A percentile compares a stretch with the other conserved stretches of the same genome.
phyloP scores from a whole-genome alignment of 2,888 invertebrate species.

The Nycteola revayana region DNA sequence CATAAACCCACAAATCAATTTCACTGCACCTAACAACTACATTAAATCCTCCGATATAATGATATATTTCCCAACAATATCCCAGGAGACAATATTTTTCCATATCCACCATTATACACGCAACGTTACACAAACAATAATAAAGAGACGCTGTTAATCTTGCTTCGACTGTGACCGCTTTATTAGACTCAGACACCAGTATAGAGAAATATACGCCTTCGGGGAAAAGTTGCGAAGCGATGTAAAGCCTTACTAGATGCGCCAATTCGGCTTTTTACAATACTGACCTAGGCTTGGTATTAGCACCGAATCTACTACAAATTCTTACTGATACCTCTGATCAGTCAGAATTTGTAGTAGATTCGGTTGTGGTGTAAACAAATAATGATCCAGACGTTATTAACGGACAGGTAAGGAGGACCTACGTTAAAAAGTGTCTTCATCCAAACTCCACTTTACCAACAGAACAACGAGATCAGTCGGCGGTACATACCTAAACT shows the following conservation, averaged over 20 bases:
- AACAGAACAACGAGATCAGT: too few species aligned
- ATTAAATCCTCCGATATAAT: slow-evolving; percentile 21
- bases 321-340: too few species aligned
- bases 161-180: slow-evolving; percentile 79
- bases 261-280: too few species aligned
- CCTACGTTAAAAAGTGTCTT: too few species aligned
- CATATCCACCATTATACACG: slow-evolving; percentile 36
- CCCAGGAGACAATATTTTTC: slow-evolving; percentile 15
- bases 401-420: too few species aligned
- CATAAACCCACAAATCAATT: slow-evolving; percentile 1
- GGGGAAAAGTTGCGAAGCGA: slow-evolving; percentile 60
- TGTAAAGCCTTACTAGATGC: slow-evolving; percentile 38
- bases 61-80: slow-evolving; percentile 10
- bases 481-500: too few species aligned
- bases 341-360: too few species aligned
- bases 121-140: slow-evolving; percentile 63
- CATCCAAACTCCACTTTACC: too few species aligned
- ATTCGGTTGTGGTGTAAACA: too few species aligned
- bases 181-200: slow-evolving; percentile 73
- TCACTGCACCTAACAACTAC: slow-evolving; percentile 4
- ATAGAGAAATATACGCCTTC: slow-evolving; percentile 75
- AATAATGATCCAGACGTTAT: too few species aligned
- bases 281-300: too few species aligned
- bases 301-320: too few species aligned
- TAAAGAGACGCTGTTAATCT: slow-evolving; percentile 76